Conservation (phyloP, 2,888 invertebrate genomes). For the Thecocarcelia acutangulata region DNA sequence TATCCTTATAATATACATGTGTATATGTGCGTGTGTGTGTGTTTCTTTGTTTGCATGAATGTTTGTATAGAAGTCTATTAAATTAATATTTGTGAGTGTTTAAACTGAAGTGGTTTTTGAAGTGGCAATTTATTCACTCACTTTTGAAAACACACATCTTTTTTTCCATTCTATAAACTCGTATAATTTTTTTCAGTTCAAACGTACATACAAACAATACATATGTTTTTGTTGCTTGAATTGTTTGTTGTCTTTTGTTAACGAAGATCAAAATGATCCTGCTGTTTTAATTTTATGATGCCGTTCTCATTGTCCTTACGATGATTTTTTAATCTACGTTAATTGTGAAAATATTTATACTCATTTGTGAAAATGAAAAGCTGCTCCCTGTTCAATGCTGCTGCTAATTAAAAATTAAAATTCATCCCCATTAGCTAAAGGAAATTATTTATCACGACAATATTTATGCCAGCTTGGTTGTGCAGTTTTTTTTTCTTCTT, state of each 20-base stretch:
- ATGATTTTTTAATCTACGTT: conserved; percentile 77
- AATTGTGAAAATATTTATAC: conserved; percentile 81
- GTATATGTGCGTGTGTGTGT: conserved; percentile 12
- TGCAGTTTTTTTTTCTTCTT: conserved; percentile 23
- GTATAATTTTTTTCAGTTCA: conserved; percentile 47
- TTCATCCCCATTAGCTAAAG: conserved; percentile 66
- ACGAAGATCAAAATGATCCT: conserved; percentile 61
- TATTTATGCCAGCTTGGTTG: conserved; percentile 22
- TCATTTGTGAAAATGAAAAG: conserved; percentile 75
- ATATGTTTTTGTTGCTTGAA: conserved; percentile 46
- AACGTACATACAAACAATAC: too few relatives aligned
- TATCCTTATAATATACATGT: conserved; percentile 43
- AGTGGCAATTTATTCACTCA: conserved; percentile 62
- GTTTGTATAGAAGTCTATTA: conserved; percentile 50
- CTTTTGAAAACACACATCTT: conserved; percentile 38
- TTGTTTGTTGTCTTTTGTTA: conserved; percentile 50
- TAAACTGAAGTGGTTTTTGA: conserved; percentile 63
- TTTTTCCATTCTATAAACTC: conserved; percentile 47
- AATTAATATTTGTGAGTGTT: conserved; percentile 59
- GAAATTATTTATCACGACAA: conserved; percentile 43
- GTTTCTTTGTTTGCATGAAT: conserved; percentile 11
- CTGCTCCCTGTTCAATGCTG: conserved; percentile 38
- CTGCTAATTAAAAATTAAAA: conserved; percentile 68
- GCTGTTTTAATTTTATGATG: conserved; percentile 62
- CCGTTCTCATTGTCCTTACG: conserved; percentile 62